Conservation (phyloP, 2,113 vertebrate genomes). For the Cavia porcellus region DNA sequence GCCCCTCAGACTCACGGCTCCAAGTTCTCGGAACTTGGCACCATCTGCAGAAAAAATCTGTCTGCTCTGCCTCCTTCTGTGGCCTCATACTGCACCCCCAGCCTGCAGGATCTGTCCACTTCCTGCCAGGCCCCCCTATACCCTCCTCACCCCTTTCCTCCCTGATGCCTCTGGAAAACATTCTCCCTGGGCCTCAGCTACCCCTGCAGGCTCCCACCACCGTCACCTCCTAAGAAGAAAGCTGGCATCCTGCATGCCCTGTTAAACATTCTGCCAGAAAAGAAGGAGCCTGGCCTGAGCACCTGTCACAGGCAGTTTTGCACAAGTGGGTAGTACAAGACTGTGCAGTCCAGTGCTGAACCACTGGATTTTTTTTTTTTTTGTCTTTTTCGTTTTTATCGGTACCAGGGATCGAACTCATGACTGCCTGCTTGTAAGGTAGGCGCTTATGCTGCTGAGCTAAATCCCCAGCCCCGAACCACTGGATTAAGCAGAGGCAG, state of each 20-base stretch:
- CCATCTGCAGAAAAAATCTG: not conserved
- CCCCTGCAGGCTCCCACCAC: rapidly evolving
- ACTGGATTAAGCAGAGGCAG: not conserved
- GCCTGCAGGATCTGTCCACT: not conserved
- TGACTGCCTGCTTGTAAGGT: too few relatives aligned
- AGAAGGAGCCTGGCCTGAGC: not conserved
- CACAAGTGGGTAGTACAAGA: not conserved
- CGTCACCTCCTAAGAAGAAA: not conserved
- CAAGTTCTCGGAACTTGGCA: not conserved
- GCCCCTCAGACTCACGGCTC: not conserved
- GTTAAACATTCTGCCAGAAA: not conserved
- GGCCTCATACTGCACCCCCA: not conserved
- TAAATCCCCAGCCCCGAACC: not conserved
- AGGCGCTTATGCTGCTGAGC: too few relatives aligned
- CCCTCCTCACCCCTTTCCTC: not conserved
- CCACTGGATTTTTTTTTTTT: not conserved
- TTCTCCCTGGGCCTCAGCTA: not conserved
- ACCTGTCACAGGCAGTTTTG: not conserved
- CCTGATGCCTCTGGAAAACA: not conserved
- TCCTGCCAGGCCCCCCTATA: rapidly evolving
- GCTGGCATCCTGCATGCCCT: not conserved
- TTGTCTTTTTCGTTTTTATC: too few relatives aligned
- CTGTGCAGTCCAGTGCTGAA: not conserved
- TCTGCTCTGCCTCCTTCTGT: not conserved
- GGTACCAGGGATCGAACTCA: too few relatives aligned